These are phyloP conservation scores for Mechanitis messenoides DNA, from an alignment of 2,888 invertebrate genomes.

Conservation along the genomic window DNA sequence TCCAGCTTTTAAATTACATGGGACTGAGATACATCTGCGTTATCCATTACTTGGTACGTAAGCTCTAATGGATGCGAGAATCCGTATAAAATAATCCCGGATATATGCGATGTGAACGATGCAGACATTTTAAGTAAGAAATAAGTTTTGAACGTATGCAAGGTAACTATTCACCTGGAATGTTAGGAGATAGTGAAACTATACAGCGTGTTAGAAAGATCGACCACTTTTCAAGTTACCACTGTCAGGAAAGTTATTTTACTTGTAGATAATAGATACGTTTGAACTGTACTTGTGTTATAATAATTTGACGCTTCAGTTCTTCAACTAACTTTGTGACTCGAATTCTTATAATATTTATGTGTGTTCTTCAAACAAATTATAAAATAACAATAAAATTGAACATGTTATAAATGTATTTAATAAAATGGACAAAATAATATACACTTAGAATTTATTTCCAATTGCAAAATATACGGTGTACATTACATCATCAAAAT, in stretches of 20 bases:
- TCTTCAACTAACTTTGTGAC: constrained; percentile 32
- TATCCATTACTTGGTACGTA: constrained; percentile 59
- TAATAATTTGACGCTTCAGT: constrained; percentile 35
- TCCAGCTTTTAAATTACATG: constrained; percentile 47
- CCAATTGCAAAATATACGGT: too few relatives aligned
- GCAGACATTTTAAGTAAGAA: constrained; percentile 23
- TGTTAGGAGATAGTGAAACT: constrained; percentile 56
- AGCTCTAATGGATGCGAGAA: constrained; percentile 38
- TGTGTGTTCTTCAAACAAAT: too few relatives aligned
- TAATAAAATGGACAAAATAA: too few relatives aligned
- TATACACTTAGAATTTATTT: too few relatives aligned
- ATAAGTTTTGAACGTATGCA: constrained; percentile 27
- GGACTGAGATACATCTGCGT: constrained; percentile 56
- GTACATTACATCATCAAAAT: too few relatives aligned
- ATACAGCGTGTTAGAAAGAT: constrained; percentile 54
- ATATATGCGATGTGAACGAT: constrained; percentile 24
- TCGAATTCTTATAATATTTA: constrained; percentile 21
- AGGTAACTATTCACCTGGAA: constrained; percentile 53
- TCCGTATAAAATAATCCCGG: constrained; percentile 33
- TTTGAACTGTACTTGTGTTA: constrained; percentile 30
- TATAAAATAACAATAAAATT: too few relatives aligned
- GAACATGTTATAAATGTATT: too few relatives aligned
- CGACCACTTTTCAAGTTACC: constrained; percentile 49
- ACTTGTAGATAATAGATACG: constrained; percentile 44
- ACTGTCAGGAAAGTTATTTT: constrained; percentile 53